These are phyloP conservation scores for Coelinius sp. DNA, from an alignment of 2,888 invertebrate species.

Conservation along the genomic window DNA sequence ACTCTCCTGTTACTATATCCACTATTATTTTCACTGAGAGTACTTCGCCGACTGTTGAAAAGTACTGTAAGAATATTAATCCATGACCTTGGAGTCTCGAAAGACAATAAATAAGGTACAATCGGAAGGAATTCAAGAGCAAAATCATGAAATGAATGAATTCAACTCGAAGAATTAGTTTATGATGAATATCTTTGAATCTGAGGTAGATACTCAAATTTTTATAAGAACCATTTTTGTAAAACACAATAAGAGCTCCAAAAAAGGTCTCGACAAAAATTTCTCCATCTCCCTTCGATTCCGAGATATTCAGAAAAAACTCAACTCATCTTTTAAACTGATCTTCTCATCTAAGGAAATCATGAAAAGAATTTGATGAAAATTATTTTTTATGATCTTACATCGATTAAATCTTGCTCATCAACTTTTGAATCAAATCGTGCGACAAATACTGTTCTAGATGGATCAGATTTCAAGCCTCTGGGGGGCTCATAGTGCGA, in stretches of 20 bases:
- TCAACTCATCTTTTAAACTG: too few relatives aligned
- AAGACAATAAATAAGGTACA: neutral
- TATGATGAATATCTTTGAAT: too few relatives aligned
- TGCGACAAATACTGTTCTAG: conserved; percentile 82
- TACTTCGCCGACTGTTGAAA: conserved; percentile 77
- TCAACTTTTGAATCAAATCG: conserved; percentile 79
- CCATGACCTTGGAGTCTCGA: neutral
- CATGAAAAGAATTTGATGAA: neutral
- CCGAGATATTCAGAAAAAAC: too few relatives aligned
- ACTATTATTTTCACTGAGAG: conserved; percentile 74
- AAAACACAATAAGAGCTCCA: too few relatives aligned
- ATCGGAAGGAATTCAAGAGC: neutral
- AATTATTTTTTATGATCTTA: conserved; percentile 46
- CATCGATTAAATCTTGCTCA: conserved; percentile 74
- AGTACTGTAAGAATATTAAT: conserved; percentile 73
- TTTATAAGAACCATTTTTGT: too few relatives aligned
- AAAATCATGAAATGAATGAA: neutral
- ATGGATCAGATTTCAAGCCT: conserved; percentile 79
- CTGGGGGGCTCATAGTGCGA: conserved; percentile 79
- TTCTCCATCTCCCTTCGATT: too few relatives aligned
- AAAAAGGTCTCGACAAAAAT: too few relatives aligned
- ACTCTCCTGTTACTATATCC: conserved; percentile 87
- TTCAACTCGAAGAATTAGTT: too few relatives aligned
- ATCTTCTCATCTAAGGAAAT: too few relatives aligned
- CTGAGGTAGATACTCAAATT: too few relatives aligned